Percentiles rank a stretch among this genome's conserved stretches.
phyloP scores from a whole-genome alignment of 2,797 vertebrate species.

The Onychomys arenicola region DNA sequence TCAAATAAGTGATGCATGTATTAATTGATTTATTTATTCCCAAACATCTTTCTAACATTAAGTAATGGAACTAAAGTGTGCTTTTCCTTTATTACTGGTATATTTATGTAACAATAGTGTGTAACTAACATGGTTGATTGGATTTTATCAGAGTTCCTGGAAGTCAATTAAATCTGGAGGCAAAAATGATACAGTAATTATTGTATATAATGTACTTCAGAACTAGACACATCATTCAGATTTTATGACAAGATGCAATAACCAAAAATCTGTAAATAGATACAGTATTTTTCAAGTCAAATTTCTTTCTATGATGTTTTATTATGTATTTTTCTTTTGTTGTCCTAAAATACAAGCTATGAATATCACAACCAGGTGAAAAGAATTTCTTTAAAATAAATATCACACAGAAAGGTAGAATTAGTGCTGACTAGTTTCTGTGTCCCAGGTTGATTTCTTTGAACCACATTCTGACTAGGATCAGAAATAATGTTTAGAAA shows the following conservation, averaged over 20 bases:
- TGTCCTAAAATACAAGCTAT: not conserved
- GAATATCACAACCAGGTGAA: not conserved
- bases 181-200: not conserved
- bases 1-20: not conserved
- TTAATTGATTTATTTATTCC: not conserved
- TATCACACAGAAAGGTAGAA: not conserved
- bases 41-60: not conserved
- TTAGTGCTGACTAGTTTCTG: not conserved
- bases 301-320: slow-evolving; percentile 40
- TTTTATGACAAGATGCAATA: slow-evolving; percentile 42
- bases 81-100: not conserved
- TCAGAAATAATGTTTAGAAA: not conserved
- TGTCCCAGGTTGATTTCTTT: not conserved
- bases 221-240: not conserved
- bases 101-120: not conserved
- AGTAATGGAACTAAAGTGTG: not conserved
- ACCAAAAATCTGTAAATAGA: slow-evolving; percentile 55
- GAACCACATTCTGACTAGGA: not conserved
- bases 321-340: not conserved
- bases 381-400: not conserved
- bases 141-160: not conserved
- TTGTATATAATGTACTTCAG: not conserved
- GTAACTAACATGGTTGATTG: not conserved
- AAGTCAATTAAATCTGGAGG: not conserved
- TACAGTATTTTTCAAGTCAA: slow-evolving; percentile 32